Base-by-base conservation (phyloP, 2,888 invertebrate genomes). In the Eurytoma californica region DNA sequence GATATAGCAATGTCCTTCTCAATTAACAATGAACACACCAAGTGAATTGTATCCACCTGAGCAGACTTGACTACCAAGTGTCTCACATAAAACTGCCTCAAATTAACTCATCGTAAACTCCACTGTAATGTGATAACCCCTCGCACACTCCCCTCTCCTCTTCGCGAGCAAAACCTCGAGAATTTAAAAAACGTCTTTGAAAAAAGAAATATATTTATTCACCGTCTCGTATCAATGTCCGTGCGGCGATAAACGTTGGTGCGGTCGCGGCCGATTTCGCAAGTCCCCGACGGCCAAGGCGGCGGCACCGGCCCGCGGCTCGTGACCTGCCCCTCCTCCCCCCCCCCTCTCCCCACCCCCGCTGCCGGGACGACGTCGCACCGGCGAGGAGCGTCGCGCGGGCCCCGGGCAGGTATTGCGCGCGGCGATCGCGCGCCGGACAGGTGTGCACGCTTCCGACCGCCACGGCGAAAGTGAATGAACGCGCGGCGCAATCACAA, bases 391-490 rank as follows among this genome's bases (percentile, higher is more conserved):
- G 39, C 39, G 39, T 39, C 39, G 39, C 7, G 30, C 30, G 57
- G 9, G 24, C 49, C 51, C 30, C 60, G 58, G n/a, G 30, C n/a
- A 1, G 9, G n/a, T 63, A 57, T 16, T 68, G 9, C n/a, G 18
- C 55, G 68, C 55, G 58, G 53, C 58, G 77, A 68, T 68, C 75
- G 68, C 74, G 67, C 53, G 61, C 47, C 49, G 78, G 73, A 73
- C 78, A 77, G 77, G 67, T 77, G 70, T 47, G 70, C 53, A 13
- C 66, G 53, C 9, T 39, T 9, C 39, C 28, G 13, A 39, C 53
- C 24, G 24, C 5, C 51, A 58, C 67, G 24, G 68, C 28, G 55
- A 68, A 68, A 68, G 68, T 68, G 55, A 68, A 68, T 55, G 68
- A 53, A 47, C 39, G 39, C 9, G 39, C 18, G 39, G 5, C 30